Conservation (phyloP, 1,140 invertebrate species). For the Dolichoris vasculosae region DNA sequence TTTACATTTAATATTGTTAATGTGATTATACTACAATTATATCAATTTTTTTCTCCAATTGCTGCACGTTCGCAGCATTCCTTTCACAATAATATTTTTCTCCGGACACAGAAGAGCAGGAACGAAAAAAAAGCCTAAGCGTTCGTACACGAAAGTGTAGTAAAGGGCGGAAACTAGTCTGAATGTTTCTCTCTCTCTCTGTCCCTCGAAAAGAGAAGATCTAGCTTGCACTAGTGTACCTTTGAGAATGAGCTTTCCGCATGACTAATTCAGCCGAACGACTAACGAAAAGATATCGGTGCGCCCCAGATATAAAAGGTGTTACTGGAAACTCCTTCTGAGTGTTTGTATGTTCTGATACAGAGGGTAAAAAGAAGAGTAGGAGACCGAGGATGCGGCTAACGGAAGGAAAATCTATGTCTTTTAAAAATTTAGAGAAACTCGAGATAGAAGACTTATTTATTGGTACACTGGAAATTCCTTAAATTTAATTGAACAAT, state of each 20-base stretch:
- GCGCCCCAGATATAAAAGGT: constrained; percentile 6
- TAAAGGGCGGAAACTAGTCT: constrained; percentile 26
- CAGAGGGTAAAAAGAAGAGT: neutral
- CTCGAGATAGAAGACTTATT: constrained; percentile 11
- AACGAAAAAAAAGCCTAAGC: neutral
- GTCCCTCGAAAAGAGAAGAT: neutral
- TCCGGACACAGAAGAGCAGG: neutral
- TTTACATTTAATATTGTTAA: neutral
- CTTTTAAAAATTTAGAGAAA: constrained; percentile 6
- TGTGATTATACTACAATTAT: neutral
- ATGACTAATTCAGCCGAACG: constrained; percentile 43
- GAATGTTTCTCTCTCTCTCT: neutral
- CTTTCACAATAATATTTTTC: constrained; percentile 8
- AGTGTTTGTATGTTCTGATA: neutral
- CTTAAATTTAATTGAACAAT: constrained; percentile 3
- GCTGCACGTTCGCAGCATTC: neutral
- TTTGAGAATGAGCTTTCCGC: constrained; percentile 48
- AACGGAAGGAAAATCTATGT: neutral
- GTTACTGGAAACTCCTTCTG: neutral
- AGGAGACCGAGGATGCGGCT: neutral
- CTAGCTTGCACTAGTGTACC: neutral
- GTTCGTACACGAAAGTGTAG: constrained; percentile 25
- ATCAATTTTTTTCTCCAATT: neutral
- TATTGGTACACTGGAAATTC: neutral
- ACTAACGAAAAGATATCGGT: constrained; percentile 50